Evolutionary conservation across 2,888 invertebrate genomes (phyloP), one percentile per base, ranked within the genome.

Genomic region (Coenonympha glycerion): DNA sequence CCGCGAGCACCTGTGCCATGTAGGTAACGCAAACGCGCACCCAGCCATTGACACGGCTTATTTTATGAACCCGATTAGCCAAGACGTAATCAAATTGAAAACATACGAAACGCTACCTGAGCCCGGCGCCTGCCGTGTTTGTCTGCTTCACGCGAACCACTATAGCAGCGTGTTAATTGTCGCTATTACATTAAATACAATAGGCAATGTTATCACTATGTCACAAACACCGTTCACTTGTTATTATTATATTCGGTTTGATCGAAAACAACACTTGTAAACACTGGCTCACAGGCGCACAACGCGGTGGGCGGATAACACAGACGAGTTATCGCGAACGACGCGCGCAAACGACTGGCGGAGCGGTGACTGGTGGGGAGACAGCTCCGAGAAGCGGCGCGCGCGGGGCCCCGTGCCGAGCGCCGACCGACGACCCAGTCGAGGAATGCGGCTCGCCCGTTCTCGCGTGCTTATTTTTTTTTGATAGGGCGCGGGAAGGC

Each of bases 381-480:
- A n/a, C n/a, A n/a, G n/a, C n/a, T n/a, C n/a, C n/a, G n/a, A n/a
- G n/a, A n/a, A 60, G 68, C 57, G 69, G 59, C 63, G 69, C 63
- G 71, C 66, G 64, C 65, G 71, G 73, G 67, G 72, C 73, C 72
- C 39, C 22, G 13, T 8, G 13, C 22, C 13, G 22, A 19, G 9
- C 6, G 36, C 19, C 36, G 36, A 73, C 73, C 77, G 82, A 73
- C 83, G 81, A 80, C 82, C 82, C 74, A 79, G 77, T 79, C 76
- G 76, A 73, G 82, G 83, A 83, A 83, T 83, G 84, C 75, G 79
- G 77, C 82, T 75, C 74, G 81, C 79, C 73, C 71, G 79, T 78
- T 82, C 77, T 75, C 73, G 76, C 73, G 69, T 72, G 68, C 70
- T 71, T 71, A 68, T 72, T 81, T 79, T 79, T 80, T 76, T 62